Evolutionary conservation across 1,140 invertebrate species (phyloP), one percentile per base, ranked within the genome.

Genomic region (Oncopodura yosiiana): DNA sequence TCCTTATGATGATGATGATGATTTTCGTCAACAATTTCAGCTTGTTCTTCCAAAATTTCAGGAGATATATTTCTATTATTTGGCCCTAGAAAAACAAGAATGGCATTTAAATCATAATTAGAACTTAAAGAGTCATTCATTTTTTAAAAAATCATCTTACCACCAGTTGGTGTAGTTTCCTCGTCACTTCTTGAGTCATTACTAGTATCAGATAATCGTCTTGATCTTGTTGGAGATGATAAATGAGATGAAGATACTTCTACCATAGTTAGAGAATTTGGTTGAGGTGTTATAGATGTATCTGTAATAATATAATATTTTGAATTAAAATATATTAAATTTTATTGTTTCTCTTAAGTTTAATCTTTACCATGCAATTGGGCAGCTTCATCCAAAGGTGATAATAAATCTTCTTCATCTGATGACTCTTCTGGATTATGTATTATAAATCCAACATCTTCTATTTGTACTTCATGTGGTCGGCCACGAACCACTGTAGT

Each of bases 381-480:
- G 72, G 57, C 70, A 23, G 80, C 75, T 69, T 88, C 86, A 63
- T 87, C 86, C 27, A 87, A 66, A 0, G 85, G 86, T 2, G 87
- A 90, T 61, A 92, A 87, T 26, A 85, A 84, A 1, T 82, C 78
- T 68, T 92, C 89, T 64, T 93, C 90, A 68, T 93, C 89, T 0
- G 89, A 93, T 0, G 87, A 91, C 71, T 91, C 87, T 68, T 91
- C 86, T 3, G 77, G 70, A 5, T 77, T 49, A 18, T 60, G 60
- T 50, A 9, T 32, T 18, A 16, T 38, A 24, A 8, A 51, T 48
- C 37, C 44, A 53, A 46, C 49, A n/a, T 61, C 24, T 8, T 43
- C 36, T 61, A 66, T 49, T 65, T 65, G 3, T 48, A 63, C 50
- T 24, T 61, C 30, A 45, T 4, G 14, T 38, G 23, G 21, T 30